Evolutionary conservation across 2,113 vertebrate genomes (phyloP), one percentile per base, ranked within the genome.

Genomic region (Mormoops blainvillei): DNA sequence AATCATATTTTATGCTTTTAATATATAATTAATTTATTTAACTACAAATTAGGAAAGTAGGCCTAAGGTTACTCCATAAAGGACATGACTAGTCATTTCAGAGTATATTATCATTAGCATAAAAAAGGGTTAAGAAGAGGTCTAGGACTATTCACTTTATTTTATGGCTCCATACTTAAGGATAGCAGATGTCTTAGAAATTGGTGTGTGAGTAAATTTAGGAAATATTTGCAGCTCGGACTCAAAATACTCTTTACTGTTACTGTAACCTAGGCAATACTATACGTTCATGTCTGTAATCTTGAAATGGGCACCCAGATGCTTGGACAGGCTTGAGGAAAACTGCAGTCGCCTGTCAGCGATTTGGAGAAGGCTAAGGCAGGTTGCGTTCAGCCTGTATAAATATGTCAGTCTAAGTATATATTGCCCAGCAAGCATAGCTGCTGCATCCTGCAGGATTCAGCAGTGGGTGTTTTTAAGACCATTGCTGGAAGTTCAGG

Each of bases 141-240:
- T 93, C 93, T 91, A 45, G 87, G 43, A 82, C 45, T 56, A 54
- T 87, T 76, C n/a, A 41, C 28, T 78, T 77, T 86, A 67, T 70
- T 88, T 92, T 88, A 82, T 48, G 31, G 18, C 43, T 89, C n/a
- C 36, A 36, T 92, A 41, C 22, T 92, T 92, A 86, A 93, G 41
- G 36, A 67, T 82, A 33, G n/a, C 65, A 89, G 67, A 93, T 52
- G 36, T 84, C 67, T 92, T 94, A 91, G 87, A 95, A 97, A 89
- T 19, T 83, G 38, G 26, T 87, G 9, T 92, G 31, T 91, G 52
- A 73, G 63, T 68, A 90, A 43, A 88, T 65, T 94, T 86, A 73
- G 36, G 89, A 89, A 95, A 94, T 43, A 80, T 67, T 91, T 81
- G 85, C 48, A 94, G 45, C 9, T 86, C 28, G 74, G 28, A 84